Percentiles rank a stretch among this genome's conserved stretches.
These are phyloP conservation scores for Clarias batrachus DNA, from an alignment of 2,113 vertebrate genomes.

Conservation along the genomic window DNA sequence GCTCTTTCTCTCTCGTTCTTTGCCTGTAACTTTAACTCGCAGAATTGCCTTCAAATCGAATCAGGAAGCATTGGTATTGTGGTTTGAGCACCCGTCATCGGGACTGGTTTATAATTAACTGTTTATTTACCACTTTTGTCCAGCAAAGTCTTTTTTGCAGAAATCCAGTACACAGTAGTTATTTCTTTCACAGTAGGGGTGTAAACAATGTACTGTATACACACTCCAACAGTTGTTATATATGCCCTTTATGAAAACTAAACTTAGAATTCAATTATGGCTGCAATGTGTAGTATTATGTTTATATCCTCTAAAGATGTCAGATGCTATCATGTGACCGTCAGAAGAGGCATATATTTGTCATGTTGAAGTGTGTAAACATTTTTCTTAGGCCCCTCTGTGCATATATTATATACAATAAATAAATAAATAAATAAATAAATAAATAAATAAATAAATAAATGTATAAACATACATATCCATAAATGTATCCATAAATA, in stretches of 20 bases:
- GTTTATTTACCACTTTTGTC: neutral
- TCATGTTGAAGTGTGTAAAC: too few species aligned
- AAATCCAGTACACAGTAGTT: neutral
- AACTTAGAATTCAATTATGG: too few species aligned
- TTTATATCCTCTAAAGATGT: too few species aligned
- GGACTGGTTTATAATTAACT: neutral
- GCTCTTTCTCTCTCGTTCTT: neutral
- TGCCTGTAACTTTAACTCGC: neutral
- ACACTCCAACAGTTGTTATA: too few species aligned
- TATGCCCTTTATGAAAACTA: too few species aligned
- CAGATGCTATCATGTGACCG: too few species aligned
- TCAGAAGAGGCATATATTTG: too few species aligned
- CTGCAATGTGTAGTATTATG: too few species aligned
- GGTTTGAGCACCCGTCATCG: neutral
- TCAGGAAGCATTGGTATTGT: neutral
- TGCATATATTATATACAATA: neutral
- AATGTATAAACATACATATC: too few species aligned
- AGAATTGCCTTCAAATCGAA: neutral
- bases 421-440: neutral
- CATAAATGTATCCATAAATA: too few species aligned
- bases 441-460: neutral
- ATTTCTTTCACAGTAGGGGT: neutral
- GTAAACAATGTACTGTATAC: too few species aligned
- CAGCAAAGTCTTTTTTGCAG: neutral
- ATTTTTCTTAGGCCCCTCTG: too few species aligned